phyloP scores from a whole-genome alignment of 2,797 vertebrate genomes.

The Champsocephalus gunnari region DNA sequence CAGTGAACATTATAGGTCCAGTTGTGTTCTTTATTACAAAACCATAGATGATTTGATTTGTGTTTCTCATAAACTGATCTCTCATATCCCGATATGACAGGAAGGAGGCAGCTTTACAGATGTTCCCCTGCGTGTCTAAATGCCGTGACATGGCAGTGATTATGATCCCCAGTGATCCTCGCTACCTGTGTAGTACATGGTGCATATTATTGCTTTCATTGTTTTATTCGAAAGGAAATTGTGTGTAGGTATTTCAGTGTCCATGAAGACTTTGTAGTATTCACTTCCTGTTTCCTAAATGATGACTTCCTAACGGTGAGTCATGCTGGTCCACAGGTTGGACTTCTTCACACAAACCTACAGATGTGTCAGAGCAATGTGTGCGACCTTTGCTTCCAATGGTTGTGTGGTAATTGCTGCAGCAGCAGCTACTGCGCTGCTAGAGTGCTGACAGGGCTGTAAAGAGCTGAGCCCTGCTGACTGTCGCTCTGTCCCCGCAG shows the following conservation, averaged over 20 bases:
- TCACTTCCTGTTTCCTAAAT: slow-evolving; percentile 31
- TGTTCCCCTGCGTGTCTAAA: not conserved
- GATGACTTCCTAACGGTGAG: slow-evolving; percentile 41
- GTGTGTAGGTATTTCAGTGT: not conserved
- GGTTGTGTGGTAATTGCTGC: slow-evolving; percentile 28
- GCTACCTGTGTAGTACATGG: not conserved
- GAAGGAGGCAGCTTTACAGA: no score
- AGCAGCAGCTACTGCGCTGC: slow-evolving; percentile 28
- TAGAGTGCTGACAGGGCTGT: slow-evolving; percentile 38
- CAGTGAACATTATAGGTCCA: no score
- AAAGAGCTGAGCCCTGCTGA: slow-evolving; percentile 38
- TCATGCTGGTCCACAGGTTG: slow-evolving; percentile 16
- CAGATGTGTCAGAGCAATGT: slow-evolving; percentile 53
- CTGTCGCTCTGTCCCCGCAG: slow-evolving; percentile 73
- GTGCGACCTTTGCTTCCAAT: slow-evolving; percentile 78
- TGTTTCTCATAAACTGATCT: no score
- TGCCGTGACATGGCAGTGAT: not conserved
- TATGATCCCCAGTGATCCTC: not conserved
- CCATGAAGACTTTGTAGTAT: slow-evolving; percentile 4
- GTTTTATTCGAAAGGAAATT: slow-evolving; percentile 21
- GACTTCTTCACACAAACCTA: slow-evolving; percentile 23
- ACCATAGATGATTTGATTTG: no score
- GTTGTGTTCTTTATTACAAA: no score
- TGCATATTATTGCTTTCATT: not conserved
- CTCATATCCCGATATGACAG: no score